Base-by-base conservation (phyloP, 2,888 invertebrate genomes). In the Brenthis ino region DNA sequence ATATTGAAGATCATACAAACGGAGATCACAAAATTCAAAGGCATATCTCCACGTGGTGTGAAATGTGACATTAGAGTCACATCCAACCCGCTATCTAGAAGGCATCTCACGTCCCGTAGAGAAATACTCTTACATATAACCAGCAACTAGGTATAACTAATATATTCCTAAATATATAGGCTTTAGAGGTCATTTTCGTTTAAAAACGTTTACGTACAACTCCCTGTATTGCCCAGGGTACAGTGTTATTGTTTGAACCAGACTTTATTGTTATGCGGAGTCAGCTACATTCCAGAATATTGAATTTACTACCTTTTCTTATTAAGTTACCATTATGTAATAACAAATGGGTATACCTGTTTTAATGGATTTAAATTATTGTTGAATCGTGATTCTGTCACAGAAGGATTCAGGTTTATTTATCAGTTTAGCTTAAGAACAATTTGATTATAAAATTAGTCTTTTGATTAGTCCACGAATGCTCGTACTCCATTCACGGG, bases 191-290 rank as follows among this genome's bases (percentile, higher is more conserved):
- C 20, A 65, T 14, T 61, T 12, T 63, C 43, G 50, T 47, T 13
- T 60, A 12, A 53, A 28, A 12, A 11, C 47, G 37, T 37, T 14
- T 28, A 3, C 6, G n/a, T 11, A 24, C 53, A 50, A 37, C 54
- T 11, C 37, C 11, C 24, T 37, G 14, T 56, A 24, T 64, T 43
- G 28, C 57, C 61, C 54, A 54, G 33, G n/a, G 72, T 69, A 68
- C 70, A 68, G 66, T 74, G 77, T 76, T 77, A 75, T 76, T 76
- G 74, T 77, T 77, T 72, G 70, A 70, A 70, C 64, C 66, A 70
- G 64, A 68, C 72, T 71, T 73, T 70, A 77, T 77, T 77, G 74
- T 75, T 73, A 77, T 77, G 75, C 77, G 72, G 68, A 69, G 76
- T 71, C 72, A 69, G 73, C 72, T 71, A 67, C 76, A 75, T 77